phyloP scores from a whole-genome alignment of 1,140 invertebrate species.

The Myzus persicae region DNA sequence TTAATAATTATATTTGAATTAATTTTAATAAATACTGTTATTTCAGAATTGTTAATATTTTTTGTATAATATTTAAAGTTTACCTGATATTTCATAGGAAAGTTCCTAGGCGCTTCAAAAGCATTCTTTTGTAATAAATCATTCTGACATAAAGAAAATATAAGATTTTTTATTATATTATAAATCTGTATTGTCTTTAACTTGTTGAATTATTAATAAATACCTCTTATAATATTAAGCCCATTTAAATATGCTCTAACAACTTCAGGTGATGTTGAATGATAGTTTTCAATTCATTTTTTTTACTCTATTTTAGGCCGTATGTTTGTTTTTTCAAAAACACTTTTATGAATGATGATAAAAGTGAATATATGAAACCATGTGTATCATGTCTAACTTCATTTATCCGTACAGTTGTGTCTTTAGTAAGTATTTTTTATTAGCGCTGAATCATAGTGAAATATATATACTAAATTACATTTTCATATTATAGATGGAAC shows the following conservation, averaged over 20 bases:
- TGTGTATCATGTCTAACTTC: constrained; percentile 85
- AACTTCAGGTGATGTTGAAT: too few relatives aligned
- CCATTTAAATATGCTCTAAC: too few relatives aligned
- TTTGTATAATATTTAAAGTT: constrained; percentile 88
- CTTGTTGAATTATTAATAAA: constrained; percentile 92
- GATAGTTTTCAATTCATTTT: too few relatives aligned
- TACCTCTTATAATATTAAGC: constrained; percentile 73
- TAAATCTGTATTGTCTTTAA: constrained; percentile 89
- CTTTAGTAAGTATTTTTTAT: constrained; percentile 71
- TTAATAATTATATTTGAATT: not conserved
- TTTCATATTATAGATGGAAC: constrained; percentile 75
- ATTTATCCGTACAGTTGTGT: constrained; percentile 89
- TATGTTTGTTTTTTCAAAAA: constrained; percentile 44
- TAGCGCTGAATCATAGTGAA: constrained; percentile 41
- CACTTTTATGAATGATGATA: constrained; percentile 17
- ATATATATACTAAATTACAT: constrained; percentile 37
- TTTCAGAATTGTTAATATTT: constrained; percentile 76
- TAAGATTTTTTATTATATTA: constrained; percentile 88
- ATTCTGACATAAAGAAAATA: constrained; percentile 85
- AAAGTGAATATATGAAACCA: constrained; percentile 23
- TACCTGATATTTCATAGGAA: constrained; percentile 82
- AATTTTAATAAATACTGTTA: constrained; percentile 64
- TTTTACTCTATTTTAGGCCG: constrained; percentile 46
- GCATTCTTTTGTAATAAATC: constrained; percentile 73
- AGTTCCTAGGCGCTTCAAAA: too few relatives aligned